phyloP scores from a whole-genome alignment of 92 coral and sea anemone species.

The Porites rus region DNA sequence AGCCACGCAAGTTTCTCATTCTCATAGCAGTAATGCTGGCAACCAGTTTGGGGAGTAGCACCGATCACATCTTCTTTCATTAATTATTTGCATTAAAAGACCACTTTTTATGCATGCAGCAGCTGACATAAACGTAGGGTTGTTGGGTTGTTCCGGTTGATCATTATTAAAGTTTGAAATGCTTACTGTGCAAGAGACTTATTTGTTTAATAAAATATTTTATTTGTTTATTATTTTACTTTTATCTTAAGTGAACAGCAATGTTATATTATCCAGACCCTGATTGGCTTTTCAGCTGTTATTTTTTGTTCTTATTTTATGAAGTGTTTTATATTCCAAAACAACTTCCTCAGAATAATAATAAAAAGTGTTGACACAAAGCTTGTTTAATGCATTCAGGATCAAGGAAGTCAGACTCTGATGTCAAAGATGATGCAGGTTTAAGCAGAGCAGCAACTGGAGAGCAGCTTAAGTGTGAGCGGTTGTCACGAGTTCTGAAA shows the following conservation, averaged over 20 bases:
- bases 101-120: background rate
- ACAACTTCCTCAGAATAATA: too few species aligned
- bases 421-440: background rate
- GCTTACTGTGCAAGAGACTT: too few species aligned
- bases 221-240: too few species aligned
- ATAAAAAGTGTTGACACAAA: background rate
- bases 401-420: background rate
- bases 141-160: background rate
- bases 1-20: constrained; percentile 57
- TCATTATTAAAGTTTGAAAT: too few species aligned
- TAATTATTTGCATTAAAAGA: background rate
- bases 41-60: constrained; percentile 51
- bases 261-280: too few species aligned
- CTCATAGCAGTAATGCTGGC: constrained; percentile 40
- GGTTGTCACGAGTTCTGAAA: constrained; percentile 7
- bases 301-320: too few species aligned
- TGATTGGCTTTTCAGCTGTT: too few species aligned
- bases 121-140: constrained; percentile 32
- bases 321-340: too few species aligned
- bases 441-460: background rate
- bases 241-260: too few species aligned
- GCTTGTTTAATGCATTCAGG: background rate
- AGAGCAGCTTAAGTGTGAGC: constrained; percentile 9
- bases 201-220: too few species aligned
- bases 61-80: constrained; percentile 50